phyloP scores from a whole-genome alignment of 1,140 invertebrate species.

The Bombus sibiricus region DNA sequence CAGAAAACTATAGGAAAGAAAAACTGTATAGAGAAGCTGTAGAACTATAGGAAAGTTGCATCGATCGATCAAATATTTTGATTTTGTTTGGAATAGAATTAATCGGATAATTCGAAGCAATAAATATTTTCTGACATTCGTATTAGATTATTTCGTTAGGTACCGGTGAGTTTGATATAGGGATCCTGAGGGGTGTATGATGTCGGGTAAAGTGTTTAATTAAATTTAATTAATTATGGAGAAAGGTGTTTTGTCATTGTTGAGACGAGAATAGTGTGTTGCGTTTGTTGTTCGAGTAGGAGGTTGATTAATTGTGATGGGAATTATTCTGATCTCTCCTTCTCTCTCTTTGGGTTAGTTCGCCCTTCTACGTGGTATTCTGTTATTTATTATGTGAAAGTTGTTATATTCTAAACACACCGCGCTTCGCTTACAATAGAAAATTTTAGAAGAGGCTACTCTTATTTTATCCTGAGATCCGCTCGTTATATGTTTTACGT shows the following conservation, averaged over 20 bases:
- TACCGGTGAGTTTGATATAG: background rate
- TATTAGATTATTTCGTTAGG: background rate
- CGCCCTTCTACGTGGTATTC: background rate
- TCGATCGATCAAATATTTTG: no score
- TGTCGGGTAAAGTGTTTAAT: background rate
- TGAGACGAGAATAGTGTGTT: background rate
- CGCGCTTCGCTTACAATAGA: background rate
- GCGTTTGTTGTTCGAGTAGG: conserved; percentile 7
- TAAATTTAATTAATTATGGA: conserved; percentile 1
- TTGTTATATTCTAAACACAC: background rate
- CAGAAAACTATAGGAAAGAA: no score
- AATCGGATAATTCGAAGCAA: background rate
- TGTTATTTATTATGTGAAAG: background rate
- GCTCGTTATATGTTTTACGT: no score
- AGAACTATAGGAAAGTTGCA: no score
- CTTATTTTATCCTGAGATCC: background rate
- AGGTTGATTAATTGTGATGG: background rate
- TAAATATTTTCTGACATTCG: background rate
- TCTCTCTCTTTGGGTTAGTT: background rate
- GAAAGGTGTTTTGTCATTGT: background rate
- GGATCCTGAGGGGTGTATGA: background rate
- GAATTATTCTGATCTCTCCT: background rate
- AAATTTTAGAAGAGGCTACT: background rate
- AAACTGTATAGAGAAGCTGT: no score
- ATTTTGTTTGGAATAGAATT: background rate